Base-by-base conservation (phyloP, 2,113 vertebrate species). In the Eulemur macaco region DNA sequence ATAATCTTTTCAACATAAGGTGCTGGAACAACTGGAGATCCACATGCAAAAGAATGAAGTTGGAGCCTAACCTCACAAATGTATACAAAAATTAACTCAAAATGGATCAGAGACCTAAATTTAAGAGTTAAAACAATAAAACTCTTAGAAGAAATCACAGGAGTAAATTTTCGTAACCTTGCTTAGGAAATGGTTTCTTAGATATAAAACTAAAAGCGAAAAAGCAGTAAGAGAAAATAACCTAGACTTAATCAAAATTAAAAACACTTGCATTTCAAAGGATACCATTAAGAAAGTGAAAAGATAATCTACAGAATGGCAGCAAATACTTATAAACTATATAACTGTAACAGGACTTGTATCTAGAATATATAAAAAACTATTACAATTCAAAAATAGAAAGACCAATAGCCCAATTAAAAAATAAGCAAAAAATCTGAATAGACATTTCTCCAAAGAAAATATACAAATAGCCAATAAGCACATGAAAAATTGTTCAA, bases 121-220 rank as follows among this genome's bases (percentile, higher is more conserved):
- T 20, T 87, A 78, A 90, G 52, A 63, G 42, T 74, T 92, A 60
- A 71, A 95, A 90, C 52, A 17, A 52, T 18, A 52, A 52, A 18
- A 50, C 66, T 69, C 34, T 85, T 64, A 56, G 50, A 83, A 71
- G 47, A 63, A 88, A 60, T 23, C 42, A 42, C 2, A 69, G 21
- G 14, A 60, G 27, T 42, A 64, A 81, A 90, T 90, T 45, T 89
- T 45, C 63, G 20, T 66, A n/a, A 47, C 14, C 21, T 50, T 87
- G 47, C 83, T 56, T 78, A 95, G 71, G 64, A 13, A 80, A 64
- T 54, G 12, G 39, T 69, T 93, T 95, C 76, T 91, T 69, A 77
- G 54, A n/a, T 45, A 58, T 3, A 85, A 47, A 39, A 89, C 31
- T 23, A 81, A 94, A 89, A 69, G 15, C 29, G 76, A 37, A 27